phyloP scores from a whole-genome alignment of 64 coral and sea anemone genomes.

The Stichodactyla mertensii region DNA sequence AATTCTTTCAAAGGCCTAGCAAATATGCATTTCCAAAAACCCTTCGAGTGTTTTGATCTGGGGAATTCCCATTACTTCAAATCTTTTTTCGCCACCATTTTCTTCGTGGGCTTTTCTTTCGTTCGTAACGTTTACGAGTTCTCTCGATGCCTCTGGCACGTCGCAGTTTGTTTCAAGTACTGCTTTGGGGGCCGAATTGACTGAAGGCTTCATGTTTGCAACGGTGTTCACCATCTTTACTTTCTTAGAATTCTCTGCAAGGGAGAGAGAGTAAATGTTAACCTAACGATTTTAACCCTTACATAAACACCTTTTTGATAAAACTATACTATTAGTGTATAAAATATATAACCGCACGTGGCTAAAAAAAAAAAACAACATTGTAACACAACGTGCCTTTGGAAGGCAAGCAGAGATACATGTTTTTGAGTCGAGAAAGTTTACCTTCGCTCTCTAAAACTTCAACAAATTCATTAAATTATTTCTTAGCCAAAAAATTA shows the following conservation, averaged over 20 bases:
- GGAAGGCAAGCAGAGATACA: not conserved
- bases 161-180: not conserved
- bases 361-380: not conserved
- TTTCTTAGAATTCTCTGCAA: not conserved
- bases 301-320: not conserved
- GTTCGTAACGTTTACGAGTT: not conserved
- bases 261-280: not conserved
- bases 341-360: not conserved
- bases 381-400: not conserved
- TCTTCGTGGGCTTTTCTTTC: not conserved
- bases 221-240: not conserved
- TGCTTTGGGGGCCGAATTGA: not conserved
- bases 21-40: conserved; percentile 14
- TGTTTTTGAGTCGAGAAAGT: not conserved
- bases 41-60: not conserved
- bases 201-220: not conserved
- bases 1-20: not conserved
- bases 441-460: not conserved
- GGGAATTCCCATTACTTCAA: conserved; percentile 7
- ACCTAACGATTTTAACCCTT: not conserved
- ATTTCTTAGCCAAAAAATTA: too few relatives aligned
- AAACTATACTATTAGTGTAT: not conserved
- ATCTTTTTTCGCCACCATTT: not conserved
- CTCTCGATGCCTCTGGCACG: not conserved
- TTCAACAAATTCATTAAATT: not conserved